These are phyloP conservation scores for Podiceps cristatus DNA, from an alignment of 2,113 vertebrate genomes.

Conservation along the genomic window DNA sequence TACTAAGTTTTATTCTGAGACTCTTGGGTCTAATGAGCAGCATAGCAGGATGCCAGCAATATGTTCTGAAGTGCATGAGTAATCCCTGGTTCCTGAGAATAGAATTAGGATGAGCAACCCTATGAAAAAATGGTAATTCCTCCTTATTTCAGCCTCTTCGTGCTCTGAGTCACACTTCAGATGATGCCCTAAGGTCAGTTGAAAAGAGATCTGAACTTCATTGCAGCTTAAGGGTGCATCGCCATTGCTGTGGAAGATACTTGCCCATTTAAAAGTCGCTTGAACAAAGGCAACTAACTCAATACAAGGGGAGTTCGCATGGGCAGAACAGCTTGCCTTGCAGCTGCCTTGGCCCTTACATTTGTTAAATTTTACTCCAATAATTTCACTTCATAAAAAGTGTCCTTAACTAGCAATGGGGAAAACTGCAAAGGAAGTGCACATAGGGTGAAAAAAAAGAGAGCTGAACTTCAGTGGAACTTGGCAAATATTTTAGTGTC, in stretches of 20 bases:
- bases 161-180: constrained; percentile 30
- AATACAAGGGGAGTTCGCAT: neutral
- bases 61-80: constrained; percentile 32
- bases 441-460: neutral
- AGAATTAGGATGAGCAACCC: constrained; percentile 10
- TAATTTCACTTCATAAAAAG: neutral
- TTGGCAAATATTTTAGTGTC: constrained; percentile 22
- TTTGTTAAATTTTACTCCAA: neutral
- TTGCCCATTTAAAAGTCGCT: neutral
- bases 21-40: neutral
- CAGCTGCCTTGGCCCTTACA: neutral
- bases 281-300: neutral
- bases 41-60: neutral
- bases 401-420: neutral
- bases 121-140: neutral
- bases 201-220: neutral
- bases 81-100: constrained; percentile 30
- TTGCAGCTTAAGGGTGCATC: neutral
- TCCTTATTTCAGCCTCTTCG: neutral
- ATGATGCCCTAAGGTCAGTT: neutral
- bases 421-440: neutral
- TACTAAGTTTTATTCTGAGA: neutral
- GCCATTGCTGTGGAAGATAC: neutral
- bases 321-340: neutral
- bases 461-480: neutral